Base-by-base conservation (phyloP, 2,797 vertebrate species). In the Capromys pilorides region DNA sequence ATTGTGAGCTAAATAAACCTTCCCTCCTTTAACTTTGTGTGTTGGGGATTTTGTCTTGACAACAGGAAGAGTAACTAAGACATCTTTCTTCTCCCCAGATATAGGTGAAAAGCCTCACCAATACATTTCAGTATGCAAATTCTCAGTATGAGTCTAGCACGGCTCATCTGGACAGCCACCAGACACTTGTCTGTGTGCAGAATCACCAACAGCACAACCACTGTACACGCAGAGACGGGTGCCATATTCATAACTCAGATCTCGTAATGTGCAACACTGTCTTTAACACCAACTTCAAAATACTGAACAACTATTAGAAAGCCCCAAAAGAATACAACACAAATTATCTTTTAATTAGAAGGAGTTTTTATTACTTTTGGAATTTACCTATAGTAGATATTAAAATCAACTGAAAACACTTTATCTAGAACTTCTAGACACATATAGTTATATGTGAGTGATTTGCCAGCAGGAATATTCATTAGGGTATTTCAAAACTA, bases 331-430 rank as follows among this genome's bases (percentile, higher is more conserved):
- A 67, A 86, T 33, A 57, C 45, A 81, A 83, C 86, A 77, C 21
- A 89, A 26, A 49, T 36, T 28, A 81, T 51, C 62, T 92, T 77
- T 69, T 33, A 45, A 66, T 84, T 26, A 77, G 24, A 86, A 84
- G 36, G 7, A 66, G 9, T 33, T 66, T 88, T 71, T n/a, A n/a
- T 45, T 4, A 69, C 6, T 67, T 79, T 59, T 87, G 36, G 59
- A 93, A 69, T 45, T 80, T 1, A 88, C 0, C 1, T 26, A 75
- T 16, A 36, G 9, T 36, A 8, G 26, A 57, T 39, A 51, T 26
- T 31, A 51, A 73, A 90, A 79, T 51, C 49, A 91, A 14, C 66
- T 84, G 89, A 89, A 89, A 86, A 69, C 22, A n/a, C 36, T 54
- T 84, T 61, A 18, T 85, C 77, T 89, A 75, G 49, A 86, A 89